phyloP scores from a whole-genome alignment of 2,888 invertebrate species.

The Synergus laeviventris region DNA sequence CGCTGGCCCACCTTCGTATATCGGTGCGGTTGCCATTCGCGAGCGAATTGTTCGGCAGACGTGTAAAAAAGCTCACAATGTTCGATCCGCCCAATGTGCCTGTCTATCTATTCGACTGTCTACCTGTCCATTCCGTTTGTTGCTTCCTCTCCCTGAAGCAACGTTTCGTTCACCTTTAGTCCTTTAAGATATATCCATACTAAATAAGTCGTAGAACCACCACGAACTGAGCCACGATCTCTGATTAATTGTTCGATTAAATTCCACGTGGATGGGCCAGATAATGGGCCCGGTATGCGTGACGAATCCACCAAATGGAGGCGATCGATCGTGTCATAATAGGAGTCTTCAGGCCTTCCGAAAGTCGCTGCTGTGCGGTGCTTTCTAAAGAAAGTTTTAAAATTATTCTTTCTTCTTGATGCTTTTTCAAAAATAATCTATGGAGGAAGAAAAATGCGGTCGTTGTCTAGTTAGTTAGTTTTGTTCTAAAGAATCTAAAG shows the following conservation, averaged over 20 bases:
- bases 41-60: conserved; percentile 66
- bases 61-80: conserved; percentile 71
- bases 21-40: conserved; percentile 51
- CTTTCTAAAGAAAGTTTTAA: not conserved
- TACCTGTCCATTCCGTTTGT: conserved; percentile 48
- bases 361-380: not conserved
- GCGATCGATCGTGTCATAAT: conserved; percentile 29
- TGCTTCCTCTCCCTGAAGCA: conserved; percentile 43
- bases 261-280: conserved; percentile 24
- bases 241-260: conserved; percentile 31
- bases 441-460: no score
- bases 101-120: conserved; percentile 45
- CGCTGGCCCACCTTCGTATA: conserved; percentile 54
- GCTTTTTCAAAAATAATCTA: no score
- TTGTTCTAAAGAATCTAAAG: no score
- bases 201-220: conserved; percentile 57
- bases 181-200: conserved; percentile 56
- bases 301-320: conserved; percentile 21
- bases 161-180: conserved; percentile 51
- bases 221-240: not conserved
- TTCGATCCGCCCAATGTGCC: conserved; percentile 60
- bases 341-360: not conserved
- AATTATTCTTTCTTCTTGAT: no score
- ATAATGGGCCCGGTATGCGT: conserved; percentile 34
- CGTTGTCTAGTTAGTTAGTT: no score